Evolutionary conservation across 2,113 vertebrate genomes (phyloP).

Genomic region (Spheniscus mendiculus): DNA sequence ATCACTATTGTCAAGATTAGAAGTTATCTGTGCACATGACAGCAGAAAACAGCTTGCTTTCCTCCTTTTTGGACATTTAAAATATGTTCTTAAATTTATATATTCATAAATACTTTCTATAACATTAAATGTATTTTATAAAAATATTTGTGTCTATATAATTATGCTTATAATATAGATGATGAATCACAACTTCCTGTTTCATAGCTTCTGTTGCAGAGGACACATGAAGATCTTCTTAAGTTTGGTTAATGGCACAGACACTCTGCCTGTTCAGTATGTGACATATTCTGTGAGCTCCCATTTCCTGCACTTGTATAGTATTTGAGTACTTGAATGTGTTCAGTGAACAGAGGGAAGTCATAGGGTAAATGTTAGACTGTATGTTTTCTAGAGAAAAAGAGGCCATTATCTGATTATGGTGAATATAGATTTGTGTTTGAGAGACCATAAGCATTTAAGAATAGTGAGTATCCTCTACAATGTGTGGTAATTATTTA

Average conservation of each 20-base stretch:
- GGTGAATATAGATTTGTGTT: neutral
- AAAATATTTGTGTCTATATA: neutral
- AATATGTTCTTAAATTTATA: neutral
- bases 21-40: neutral
- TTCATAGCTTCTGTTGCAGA: neutral
- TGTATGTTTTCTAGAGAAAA: neutral
- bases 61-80: neutral
- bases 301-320: neutral
- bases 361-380: neutral
- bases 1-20: neutral
- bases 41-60: neutral
- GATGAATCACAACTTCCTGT: neutral
- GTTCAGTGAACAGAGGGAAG: neutral
- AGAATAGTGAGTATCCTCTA: neutral
- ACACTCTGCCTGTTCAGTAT: neutral
- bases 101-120: neutral
- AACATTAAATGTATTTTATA: neutral
- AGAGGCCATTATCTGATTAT: neutral
- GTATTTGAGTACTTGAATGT: neutral
- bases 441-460: neutral
- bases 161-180: neutral
- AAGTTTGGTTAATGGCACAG: neutral
- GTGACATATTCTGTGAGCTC: neutral
- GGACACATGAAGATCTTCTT: neutral
- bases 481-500: neutral